Percentiles rank a stretch among this genome's conserved stretches.
These are phyloP conservation scores for Ochotona curzoniae DNA, from an alignment of 2,113 vertebrate species.

Conservation along the genomic window DNA sequence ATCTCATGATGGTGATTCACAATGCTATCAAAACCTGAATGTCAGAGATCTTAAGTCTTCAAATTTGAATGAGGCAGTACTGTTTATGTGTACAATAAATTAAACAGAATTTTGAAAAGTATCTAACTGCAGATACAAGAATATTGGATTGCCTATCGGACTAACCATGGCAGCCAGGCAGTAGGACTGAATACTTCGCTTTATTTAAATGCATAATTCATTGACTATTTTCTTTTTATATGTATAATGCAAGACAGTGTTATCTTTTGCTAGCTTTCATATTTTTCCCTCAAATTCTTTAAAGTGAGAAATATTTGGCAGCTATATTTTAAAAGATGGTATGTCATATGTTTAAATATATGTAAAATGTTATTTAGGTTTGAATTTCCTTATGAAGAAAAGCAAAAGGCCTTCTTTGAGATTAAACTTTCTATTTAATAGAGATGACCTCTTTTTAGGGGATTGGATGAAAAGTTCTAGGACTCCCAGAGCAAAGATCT, in stretches of 20 bases:
- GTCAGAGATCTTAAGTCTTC: background rate
- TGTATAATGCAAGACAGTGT: background rate
- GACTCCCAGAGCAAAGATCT: background rate
- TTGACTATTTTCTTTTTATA: background rate
- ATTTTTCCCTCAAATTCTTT: background rate
- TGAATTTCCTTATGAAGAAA: conserved; percentile 32
- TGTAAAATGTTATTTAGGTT: conserved; percentile 21
- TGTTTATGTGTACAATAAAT: background rate
- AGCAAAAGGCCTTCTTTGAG: background rate
- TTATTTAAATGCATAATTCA: conserved; percentile 17
- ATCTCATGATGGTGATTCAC: background rate
- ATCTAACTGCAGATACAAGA: background rate
- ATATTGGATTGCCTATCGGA: background rate
- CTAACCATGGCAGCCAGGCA: background rate
- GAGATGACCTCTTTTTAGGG: background rate
- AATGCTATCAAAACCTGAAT: background rate
- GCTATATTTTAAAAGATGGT: conserved; percentile 39
- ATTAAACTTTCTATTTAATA: background rate
- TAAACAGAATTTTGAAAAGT: background rate
- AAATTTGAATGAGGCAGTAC: background rate
- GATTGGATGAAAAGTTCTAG: background rate
- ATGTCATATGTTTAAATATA: background rate
- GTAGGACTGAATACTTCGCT: background rate
- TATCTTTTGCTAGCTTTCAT: conserved; percentile 17
- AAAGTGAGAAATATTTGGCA: conserved; percentile 33